Conservation (phyloP, 2,113 vertebrate genomes). For the Scophthalmus maximus region DNA sequence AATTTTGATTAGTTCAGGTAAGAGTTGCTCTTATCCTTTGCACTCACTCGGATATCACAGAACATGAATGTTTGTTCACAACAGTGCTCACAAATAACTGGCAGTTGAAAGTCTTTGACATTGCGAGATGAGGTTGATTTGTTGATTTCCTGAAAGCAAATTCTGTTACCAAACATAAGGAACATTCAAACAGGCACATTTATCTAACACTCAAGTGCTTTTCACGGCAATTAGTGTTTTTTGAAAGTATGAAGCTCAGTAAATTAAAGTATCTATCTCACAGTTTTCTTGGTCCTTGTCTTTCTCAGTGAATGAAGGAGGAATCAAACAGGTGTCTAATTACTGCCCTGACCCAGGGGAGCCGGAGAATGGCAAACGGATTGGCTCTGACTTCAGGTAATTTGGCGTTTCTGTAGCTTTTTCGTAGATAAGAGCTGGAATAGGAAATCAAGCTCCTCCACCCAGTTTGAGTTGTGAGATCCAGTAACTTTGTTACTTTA, state of each 20-base stretch:
- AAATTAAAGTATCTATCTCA: slow-evolving; percentile 48
- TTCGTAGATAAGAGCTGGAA: neutral
- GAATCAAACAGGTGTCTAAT: slow-evolving; percentile 98
- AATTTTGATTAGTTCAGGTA: slow-evolving; percentile 50
- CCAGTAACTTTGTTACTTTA: neutral
- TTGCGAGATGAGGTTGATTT: slow-evolving; percentile 37
- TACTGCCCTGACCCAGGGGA: slow-evolving; percentile 98
- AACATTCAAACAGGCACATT: slow-evolving; percentile 11
- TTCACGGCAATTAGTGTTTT: slow-evolving; percentile 34
- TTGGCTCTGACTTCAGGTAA: slow-evolving; percentile 97
- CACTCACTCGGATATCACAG: slow-evolving; percentile 25
- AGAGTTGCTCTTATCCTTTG: slow-evolving; percentile 43
- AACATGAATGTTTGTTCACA: slow-evolving; percentile 32
- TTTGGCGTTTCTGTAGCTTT: slow-evolving; percentile 18
- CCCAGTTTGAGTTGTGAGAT: neutral
- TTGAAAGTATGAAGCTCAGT: slow-evolving; percentile 33
- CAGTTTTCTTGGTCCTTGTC: slow-evolving; percentile 38
- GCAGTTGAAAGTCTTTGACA: slow-evolving; percentile 32
- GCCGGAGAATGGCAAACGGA: slow-evolving; percentile 95
- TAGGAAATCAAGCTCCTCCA: neutral
- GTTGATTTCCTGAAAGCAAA: slow-evolving; percentile 24
- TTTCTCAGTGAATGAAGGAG: slow-evolving; percentile 94
- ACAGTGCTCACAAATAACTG: slow-evolving; percentile 34
- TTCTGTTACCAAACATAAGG: slow-evolving; percentile 11
- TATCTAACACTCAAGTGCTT: slow-evolving; percentile 30